Percentiles rank a stretch among this genome's conserved stretches.
Evolutionary conservation across 2,888 invertebrate species (phyloP).

Genomic region (Pandemis heparana): DNA sequence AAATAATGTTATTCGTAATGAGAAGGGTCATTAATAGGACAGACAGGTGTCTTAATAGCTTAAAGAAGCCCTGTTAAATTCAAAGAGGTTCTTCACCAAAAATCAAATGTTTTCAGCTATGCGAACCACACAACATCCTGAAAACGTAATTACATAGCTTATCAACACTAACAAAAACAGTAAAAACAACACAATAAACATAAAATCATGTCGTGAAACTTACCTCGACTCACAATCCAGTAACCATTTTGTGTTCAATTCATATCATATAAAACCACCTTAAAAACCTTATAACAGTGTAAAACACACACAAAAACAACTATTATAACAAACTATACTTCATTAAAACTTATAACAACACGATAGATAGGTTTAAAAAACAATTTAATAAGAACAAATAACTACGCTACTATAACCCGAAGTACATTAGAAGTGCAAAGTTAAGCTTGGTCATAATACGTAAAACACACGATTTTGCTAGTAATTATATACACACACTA

Average conservation of each 20-base stretch:
- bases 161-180: constrained; percentile 32
- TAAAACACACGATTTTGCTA: constrained; percentile 67
- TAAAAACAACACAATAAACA: constrained; percentile 38
- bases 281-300: constrained; percentile 50
- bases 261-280: constrained; percentile 48
- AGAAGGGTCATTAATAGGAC: background rate
- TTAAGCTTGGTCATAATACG: constrained; percentile 64
- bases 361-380: constrained; percentile 55
- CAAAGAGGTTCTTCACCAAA: background rate
- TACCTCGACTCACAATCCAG: constrained; percentile 42
- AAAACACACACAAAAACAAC: constrained; percentile 64
- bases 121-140: constrained; percentile 15
- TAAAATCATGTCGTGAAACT: constrained; percentile 38
- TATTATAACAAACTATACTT: constrained; percentile 56
- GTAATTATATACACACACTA: constrained; percentile 73
- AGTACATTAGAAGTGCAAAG: constrained; percentile 60
- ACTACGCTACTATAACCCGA: constrained; percentile 55
- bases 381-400: constrained; percentile 58
- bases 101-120: background rate
- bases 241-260: constrained; percentile 43
- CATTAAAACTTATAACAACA: constrained; percentile 61
- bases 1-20: background rate
- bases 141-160: constrained; percentile 40
- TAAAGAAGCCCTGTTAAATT: background rate
- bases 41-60: background rate